Conservation (phyloP, 2,113 vertebrate species). For the Periophthalmodon schlosseri region DNA sequence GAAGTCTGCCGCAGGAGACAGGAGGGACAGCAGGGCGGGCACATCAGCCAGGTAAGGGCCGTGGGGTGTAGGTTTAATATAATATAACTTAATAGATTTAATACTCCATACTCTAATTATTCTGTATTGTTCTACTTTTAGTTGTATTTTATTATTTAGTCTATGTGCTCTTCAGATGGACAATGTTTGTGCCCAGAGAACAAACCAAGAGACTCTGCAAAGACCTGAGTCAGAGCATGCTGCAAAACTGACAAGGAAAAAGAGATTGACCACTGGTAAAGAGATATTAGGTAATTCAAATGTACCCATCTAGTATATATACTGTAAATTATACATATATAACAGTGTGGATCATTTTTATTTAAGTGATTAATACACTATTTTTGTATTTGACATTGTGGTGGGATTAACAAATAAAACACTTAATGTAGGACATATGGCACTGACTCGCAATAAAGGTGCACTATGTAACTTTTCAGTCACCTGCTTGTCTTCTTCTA, state of each 20-base stretch:
- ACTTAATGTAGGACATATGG: neutral
- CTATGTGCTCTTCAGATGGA: constrained; percentile 40
- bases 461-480: neutral
- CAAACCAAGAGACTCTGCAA: constrained; percentile 14
- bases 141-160: neutral
- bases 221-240: neutral
- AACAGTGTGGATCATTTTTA: neutral
- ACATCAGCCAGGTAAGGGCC: constrained; percentile 45
- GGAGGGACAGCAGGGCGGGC: constrained; percentile 46
- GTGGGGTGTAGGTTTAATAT: neutral
- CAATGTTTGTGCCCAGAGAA: constrained; percentile 22
- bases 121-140: neutral
- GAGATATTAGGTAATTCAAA: constrained; percentile 38
- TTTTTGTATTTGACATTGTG: too few species aligned
- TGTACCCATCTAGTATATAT: neutral
- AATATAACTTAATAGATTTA: neutral
- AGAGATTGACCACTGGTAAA: constrained; percentile 27
- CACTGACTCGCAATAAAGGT: neutral
- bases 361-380: neutral
- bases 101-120: neutral
- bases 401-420: too few species aligned
- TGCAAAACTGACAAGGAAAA: constrained; percentile 27
- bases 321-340: neutral
- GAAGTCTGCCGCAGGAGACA: constrained; percentile 69
- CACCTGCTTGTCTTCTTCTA: neutral